These are phyloP conservation scores for Tapera naevia DNA, from an alignment of 2,797 vertebrate genomes.

Conservation along the genomic window DNA sequence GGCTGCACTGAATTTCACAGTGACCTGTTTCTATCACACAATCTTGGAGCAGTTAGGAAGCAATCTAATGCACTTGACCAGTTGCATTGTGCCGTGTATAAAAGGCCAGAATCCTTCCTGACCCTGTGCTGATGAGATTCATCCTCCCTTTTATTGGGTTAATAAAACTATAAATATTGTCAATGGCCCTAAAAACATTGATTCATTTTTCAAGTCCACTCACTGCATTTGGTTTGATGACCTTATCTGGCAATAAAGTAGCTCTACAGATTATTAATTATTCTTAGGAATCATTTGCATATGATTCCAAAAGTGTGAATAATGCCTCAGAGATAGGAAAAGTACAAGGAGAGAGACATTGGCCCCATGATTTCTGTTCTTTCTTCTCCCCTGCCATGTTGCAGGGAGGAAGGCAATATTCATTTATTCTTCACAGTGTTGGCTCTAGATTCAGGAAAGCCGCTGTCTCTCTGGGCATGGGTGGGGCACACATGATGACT, in stretches of 20 bases:
- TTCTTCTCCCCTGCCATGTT: not conserved
- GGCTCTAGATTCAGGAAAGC: not conserved
- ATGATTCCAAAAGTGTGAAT: not conserved
- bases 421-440: not conserved
- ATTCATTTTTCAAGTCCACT: not conserved
- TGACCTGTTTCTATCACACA: not conserved
- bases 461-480: not conserved
- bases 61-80: not conserved
- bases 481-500: not conserved
- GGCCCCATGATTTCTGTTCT: not conserved
- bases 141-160: not conserved
- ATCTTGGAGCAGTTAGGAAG: not conserved
- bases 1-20: not conserved
- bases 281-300: not conserved
- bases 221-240: not conserved
- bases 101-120: not conserved
- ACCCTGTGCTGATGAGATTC: not conserved
- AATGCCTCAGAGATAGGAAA: not conserved
- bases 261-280: not conserved
- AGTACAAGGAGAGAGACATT: not conserved
- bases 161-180: conserved; percentile 9
- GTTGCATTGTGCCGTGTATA: not conserved
- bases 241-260: not conserved
- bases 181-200: not conserved
- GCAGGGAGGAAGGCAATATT: not conserved